Conservation (phyloP, 2,113 vertebrate species). For the Hydrochoerus hydrochaeris region DNA sequence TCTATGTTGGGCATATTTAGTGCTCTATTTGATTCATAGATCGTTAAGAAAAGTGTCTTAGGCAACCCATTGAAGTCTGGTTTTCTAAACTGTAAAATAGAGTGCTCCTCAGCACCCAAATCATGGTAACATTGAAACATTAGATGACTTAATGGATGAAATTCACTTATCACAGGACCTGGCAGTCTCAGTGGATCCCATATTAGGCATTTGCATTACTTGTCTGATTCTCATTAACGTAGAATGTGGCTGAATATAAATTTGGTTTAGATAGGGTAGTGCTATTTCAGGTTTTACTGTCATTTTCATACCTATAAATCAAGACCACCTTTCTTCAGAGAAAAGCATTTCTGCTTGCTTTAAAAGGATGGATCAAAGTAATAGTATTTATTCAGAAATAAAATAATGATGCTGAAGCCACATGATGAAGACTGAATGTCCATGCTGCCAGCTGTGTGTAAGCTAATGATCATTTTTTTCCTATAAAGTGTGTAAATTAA, state of each 20-base stretch:
- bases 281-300: conserved; percentile 4
- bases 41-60: neutral
- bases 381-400: conserved; percentile 61
- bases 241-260: neutral
- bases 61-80: neutral
- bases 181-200: neutral
- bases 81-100: neutral
- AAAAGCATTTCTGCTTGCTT: conserved; percentile 28
- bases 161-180: neutral
- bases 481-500: conserved; percentile 40
- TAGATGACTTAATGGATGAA: neutral
- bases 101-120: neutral
- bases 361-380: conserved; percentile 47
- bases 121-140: neutral
- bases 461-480: conserved; percentile 43
- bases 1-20: neutral
- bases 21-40: neutral
- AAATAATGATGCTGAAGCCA: conserved; percentile 1
- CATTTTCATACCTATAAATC: conserved; percentile 57
- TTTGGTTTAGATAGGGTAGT: conserved; percentile 8
- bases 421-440: neutral
- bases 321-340: conserved; percentile 49
- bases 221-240: conserved; percentile 8
- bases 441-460: neutral
- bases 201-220: neutral